Base-by-base conservation (phyloP, 1,140 invertebrate species). In the Dreissena polymorpha region DNA sequence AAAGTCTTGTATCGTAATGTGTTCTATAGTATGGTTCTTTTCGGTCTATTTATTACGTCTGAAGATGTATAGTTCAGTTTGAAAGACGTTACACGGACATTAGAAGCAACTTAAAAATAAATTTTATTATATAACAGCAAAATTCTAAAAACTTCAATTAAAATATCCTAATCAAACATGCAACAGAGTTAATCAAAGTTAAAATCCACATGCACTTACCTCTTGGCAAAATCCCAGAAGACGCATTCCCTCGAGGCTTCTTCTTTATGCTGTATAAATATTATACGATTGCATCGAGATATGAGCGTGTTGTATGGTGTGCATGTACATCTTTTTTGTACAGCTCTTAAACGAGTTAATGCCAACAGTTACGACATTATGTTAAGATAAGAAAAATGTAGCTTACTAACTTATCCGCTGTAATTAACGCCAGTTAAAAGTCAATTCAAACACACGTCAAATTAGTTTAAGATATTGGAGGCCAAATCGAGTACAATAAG, bases 191-290 rank as follows among this genome's bases (percentile, higher is more conserved):
- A 16, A 14, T 14, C 6, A 10, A 73, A 39, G 27, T 64, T 21
- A 5, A 63, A 27, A 23, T 8, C 8, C 29, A 39, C 16, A 63
- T 0, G 39, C 50, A 16, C 29, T 23, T 83, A 86, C 86, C 67
- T 83, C 64, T 71, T 7, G 2, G 74, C 49, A 27, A 85, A 86
- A 51, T 83, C 81, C 86, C 86, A 86, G 63, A 80, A 86, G 10
- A 79, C 85, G 60, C 86, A 86, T 29, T 74, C 27, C 60, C 86
- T 53, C 50, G 71, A 73, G 16, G 82, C 81, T 57, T 86, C 86
- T 53, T 82, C n/a, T 55, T 82, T 73, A 21, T 23, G 10, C 60
- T 67, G 55, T n/a, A 23, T 23, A 65, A 27, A 55, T 39, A 39
- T 39, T 39, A 39, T 39, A 39, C 39, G 39, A 39, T 5, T 39